Base-by-base conservation (phyloP, 2,888 invertebrate genomes). In the Harpalus rubripes region DNA sequence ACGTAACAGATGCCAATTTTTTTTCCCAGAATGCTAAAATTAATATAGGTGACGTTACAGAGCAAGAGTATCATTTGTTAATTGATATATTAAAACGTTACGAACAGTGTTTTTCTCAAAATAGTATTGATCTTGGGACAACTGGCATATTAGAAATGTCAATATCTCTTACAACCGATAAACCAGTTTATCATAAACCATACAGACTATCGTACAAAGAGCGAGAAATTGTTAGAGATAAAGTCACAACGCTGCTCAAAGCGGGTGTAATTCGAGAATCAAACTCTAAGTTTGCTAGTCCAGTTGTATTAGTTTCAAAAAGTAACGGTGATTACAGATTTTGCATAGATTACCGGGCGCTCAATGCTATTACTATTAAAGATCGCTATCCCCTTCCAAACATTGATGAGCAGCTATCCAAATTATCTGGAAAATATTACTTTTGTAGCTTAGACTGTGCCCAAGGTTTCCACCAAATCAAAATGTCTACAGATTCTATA, bases 391-490 rank as follows among this genome's bases (percentile, higher is more conserved):
- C 90, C 7, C 44, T 89, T 1, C 89, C 89, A 0, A 84, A 87
- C 12, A 88, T 90, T 5, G 87, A 89, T 26, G 89, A 90, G 15
- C 87, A 88, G 58, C 59, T 89, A 61, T 86, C 87, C 52, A 74
- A 86, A 7, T 74, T 90, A 26, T 18, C 86, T 0, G 88, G 88
- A 1, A 86, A 87, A 16, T 86, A 79, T 16, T 88, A 85, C 63
- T 90, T 88, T 68, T 88, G 88, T 7, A 87, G 83, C 4, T 76
- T 90, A 4, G 89, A 90, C 85, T 83, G 89, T 61, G 86, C 86
- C 7, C 85, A 86, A 0, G 90, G 89, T 0, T 88, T 89, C 86
- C 86, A 88, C 82, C 90, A 90, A 65, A 88, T 90, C 6, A 87
- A 87, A 4, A 85, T 90, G 65, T 76, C 85, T 0, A 76, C 81